Evolutionary conservation across 2,797 vertebrate species (phyloP).

Genomic region (Sebastes oblongus): DNA sequence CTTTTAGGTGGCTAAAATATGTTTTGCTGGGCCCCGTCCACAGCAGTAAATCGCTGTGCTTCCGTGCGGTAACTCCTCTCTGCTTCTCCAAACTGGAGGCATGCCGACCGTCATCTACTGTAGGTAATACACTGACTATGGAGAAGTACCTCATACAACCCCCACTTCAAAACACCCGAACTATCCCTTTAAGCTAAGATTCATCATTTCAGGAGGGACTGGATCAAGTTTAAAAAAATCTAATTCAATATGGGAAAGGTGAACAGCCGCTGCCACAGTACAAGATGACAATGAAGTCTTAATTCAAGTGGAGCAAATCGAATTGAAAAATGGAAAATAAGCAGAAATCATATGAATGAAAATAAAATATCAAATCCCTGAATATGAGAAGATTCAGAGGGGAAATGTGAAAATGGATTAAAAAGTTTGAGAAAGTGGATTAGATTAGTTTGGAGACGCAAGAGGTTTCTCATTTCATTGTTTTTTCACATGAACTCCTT

Average conservation of each 20-base stretch:
- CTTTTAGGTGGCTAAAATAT: too few species aligned
- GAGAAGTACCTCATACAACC: too few species aligned
- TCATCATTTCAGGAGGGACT: neutral
- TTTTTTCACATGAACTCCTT: conserved; percentile 39
- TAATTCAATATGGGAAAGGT: neutral
- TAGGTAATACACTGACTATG: too few species aligned
- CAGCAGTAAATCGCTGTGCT: too few species aligned
- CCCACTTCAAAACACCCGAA: too few species aligned
- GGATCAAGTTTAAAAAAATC: neutral
- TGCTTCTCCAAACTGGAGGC: too few species aligned
- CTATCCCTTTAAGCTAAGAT: neutral
- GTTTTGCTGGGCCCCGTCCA: too few species aligned
- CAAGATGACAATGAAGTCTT: neutral
- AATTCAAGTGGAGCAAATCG: conserved; percentile 5
- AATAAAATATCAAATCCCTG: conserved; percentile 33
- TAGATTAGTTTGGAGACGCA: conserved; percentile 17
- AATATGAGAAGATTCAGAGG: conserved; percentile 5
- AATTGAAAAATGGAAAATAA: conserved; percentile 26
- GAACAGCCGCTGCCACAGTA: neutral
- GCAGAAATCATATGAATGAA: conserved; percentile 12
- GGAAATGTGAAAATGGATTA: conserved; percentile 19
- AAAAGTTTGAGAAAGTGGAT: conserved; percentile 29
- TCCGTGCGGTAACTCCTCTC: too few species aligned
- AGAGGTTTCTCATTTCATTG: conserved; percentile 37
- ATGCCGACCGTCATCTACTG: too few species aligned